Evolutionary conservation across 1,140 invertebrate genomes (phyloP).

Genomic region (Telenomus remus): DNA sequence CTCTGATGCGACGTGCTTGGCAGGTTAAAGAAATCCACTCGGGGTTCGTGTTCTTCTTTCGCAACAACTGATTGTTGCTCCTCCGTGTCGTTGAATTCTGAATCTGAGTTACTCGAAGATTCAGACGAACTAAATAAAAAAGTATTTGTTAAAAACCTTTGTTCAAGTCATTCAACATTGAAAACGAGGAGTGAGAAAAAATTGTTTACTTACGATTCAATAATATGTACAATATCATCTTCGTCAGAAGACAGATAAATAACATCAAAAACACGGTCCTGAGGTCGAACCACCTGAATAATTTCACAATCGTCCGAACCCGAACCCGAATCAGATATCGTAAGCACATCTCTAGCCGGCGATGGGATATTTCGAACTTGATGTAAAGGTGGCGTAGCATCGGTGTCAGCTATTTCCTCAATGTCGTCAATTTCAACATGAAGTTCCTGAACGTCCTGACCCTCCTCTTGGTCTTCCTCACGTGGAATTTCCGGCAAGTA

Average conservation of each 20-base stretch:
- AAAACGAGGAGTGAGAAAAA: too few relatives aligned
- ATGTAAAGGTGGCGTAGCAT: background rate
- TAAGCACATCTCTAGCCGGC: slow-evolving; percentile 8
- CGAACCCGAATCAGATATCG: slow-evolving; percentile 20
- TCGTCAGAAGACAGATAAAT: slow-evolving; percentile 26
- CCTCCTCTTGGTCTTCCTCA: background rate
- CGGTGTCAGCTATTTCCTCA: background rate
- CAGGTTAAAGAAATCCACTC: slow-evolving; percentile 7
- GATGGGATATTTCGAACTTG: background rate
- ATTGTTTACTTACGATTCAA: slow-evolving; percentile 22
- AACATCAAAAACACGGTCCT: slow-evolving; percentile 28
- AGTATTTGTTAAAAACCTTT: too few relatives aligned
- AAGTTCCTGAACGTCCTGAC: background rate
- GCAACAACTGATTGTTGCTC: slow-evolving; percentile 1
- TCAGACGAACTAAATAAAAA: background rate
- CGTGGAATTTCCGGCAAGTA: background rate
- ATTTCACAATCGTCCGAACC: slow-evolving; percentile 35
- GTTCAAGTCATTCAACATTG: too few relatives aligned
- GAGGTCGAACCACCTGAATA: slow-evolving; percentile 8
- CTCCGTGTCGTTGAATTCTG: background rate
- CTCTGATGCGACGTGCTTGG: slow-evolving; percentile 25
- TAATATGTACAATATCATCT: slow-evolving; percentile 20
- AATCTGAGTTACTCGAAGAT: background rate
- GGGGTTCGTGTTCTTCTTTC: slow-evolving; percentile 3
- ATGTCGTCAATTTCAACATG: background rate